Evolutionary conservation across 2,113 vertebrate genomes (phyloP).

Genomic region (Urocynchramus pylzowi): DNA sequence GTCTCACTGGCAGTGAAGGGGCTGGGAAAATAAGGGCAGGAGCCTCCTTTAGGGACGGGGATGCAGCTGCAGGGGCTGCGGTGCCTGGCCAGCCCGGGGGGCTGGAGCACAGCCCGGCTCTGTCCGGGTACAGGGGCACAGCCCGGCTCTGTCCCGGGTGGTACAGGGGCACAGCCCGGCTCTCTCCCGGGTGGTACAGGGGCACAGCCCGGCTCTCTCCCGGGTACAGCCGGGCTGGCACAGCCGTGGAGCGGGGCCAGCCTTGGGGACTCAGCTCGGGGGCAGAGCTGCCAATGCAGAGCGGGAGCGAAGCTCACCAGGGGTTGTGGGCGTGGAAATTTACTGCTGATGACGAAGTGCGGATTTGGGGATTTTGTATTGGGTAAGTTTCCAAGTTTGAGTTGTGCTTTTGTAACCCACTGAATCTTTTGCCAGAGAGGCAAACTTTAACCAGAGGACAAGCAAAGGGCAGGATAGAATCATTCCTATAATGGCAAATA

Average conservation of each 20-base stretch:
- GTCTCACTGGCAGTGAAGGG: neutral
- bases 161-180: too few species aligned
- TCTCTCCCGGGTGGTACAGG: too few species aligned
- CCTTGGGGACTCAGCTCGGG: accelerated
- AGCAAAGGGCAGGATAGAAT: neutral
- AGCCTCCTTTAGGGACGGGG: accelerated
- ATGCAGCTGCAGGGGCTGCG: accelerated
- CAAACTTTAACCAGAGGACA: neutral
- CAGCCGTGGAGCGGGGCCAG: accelerated
- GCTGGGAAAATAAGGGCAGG: neutral
- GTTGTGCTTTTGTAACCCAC: neutral
- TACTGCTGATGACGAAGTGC: accelerated
- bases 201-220: neutral
- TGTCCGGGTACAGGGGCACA: neutral
- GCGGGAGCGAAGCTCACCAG: neutral
- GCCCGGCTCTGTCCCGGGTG: too few species aligned
- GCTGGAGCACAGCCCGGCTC: neutral
- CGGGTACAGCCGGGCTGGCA: accelerated
- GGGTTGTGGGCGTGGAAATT: neutral
- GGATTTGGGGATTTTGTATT: neutral
- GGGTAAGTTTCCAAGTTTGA: neutral
- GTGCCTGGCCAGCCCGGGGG: accelerated
- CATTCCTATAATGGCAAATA: neutral
- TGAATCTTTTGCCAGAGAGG: neutral
- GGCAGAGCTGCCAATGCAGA: accelerated